Base-by-base conservation (phyloP, 2,888 invertebrate genomes). In the Luperina testacea region DNA sequence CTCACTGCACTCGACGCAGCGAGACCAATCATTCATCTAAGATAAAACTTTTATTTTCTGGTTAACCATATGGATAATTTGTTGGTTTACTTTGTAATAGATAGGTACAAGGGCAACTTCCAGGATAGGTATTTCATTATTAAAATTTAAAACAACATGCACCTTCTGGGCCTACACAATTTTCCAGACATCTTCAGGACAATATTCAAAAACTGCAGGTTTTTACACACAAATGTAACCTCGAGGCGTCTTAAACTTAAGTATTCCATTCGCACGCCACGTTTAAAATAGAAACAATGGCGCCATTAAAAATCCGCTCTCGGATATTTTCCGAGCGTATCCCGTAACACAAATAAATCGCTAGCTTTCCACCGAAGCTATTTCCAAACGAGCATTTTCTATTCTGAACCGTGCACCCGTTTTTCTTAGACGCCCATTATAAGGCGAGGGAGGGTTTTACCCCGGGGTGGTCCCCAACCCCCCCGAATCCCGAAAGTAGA, bases 341-440 rank as follows among this genome's bases (percentile, higher is more conserved):
- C 96, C 96, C 96, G 97, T 97, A 96, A 94, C 95, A 89, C 92
- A 93, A 94, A 96, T 97, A 97, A 97, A 97, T 97, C 97, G 95
- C 92, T 91, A 95, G 97, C 97, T 97, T 97, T 97, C 96, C 96
- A 94, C 96, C 95, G 94, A 96, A 96, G 96, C 97, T 94, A 95
- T 96, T 97, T 95, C 95, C 95, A 96, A 96, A 96, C 94, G 94
- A 96, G 96, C 97, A 92, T 96, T 97, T 97, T 97, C 97, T 97
- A 97, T 97, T 97, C 97, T 95, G 95, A 93, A 92, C 94, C 94
- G 95, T 94, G 95, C 96, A 95, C 95, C 95, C 97, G 96, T 97
- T 97, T 97, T 96, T 97, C 97, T 96, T 96, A 95, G 95, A 94
- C 95, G 93, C 93, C 96, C 95, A 95, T 96, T 96, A 96, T 95